These are phyloP conservation scores for Bellardia pandia DNA, from an alignment of 2,888 invertebrate genomes.

Conservation along the genomic window DNA sequence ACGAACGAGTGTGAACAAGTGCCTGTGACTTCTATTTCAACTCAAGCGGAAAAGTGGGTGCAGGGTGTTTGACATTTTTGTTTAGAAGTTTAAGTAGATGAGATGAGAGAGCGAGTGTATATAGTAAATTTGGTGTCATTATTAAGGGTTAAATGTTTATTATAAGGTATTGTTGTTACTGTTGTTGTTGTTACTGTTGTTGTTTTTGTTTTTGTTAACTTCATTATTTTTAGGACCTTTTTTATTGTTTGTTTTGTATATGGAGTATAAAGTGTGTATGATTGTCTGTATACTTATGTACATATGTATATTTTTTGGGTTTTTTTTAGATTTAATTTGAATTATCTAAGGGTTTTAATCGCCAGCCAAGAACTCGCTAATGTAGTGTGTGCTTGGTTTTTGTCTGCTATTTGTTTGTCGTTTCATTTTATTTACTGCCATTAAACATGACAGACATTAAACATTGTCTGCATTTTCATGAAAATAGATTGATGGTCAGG, in stretches of 20 bases:
- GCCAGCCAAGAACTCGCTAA: slow-evolving; percentile 21
- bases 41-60: slow-evolving; percentile 36
- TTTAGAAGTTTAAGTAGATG: background rate
- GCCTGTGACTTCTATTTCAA: slow-evolving; percentile 17
- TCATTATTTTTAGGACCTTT: background rate
- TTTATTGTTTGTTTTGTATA: slow-evolving; percentile 3
- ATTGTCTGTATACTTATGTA: background rate
- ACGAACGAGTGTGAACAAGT: slow-evolving; percentile 52
- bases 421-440: slow-evolving; percentile 49
- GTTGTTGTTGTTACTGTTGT: slow-evolving; percentile 18
- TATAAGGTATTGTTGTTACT: slow-evolving; percentile 16
- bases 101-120: background rate
- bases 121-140: slow-evolving; percentile 43
- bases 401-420: background rate
- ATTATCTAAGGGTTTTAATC: slow-evolving; percentile 60
- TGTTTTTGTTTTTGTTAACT: background rate
- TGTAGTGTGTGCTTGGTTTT: slow-evolving; percentile 6
- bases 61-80: slow-evolving; percentile 56
- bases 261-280: slow-evolving; percentile 23
- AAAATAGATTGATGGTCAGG: slow-evolving; percentile 47
- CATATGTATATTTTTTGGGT: background rate
- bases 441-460: slow-evolving; percentile 57
- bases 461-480: slow-evolving; percentile 46
- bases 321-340: slow-evolving; percentile 55
- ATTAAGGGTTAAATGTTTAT: slow-evolving; percentile 68